Base-by-base conservation (phyloP, 2,888 invertebrate species). In the Platerodrilus igneus region DNA sequence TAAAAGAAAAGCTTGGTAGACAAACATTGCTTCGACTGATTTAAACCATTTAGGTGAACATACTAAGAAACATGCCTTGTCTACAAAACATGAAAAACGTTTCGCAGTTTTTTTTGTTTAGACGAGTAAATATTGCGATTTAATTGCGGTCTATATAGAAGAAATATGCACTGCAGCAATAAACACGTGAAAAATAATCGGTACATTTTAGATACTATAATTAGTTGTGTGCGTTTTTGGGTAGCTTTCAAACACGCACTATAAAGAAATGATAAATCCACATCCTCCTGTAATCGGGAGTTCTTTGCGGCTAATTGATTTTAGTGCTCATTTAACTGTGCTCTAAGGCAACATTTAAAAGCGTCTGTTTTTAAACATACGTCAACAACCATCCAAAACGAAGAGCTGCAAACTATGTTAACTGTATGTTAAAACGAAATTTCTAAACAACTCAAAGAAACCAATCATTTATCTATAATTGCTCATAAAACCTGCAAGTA, bases 191-290 rank as follows among this genome's bases (percentile, higher is more conserved):
- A 17, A 30, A 40, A 53, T 42, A 55, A 56, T 31, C 42, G 53
- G 33, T 31, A 50, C 14, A 37, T 51, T 17, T 41, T 58, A 41
- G 41, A 50, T 3, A 57, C 51, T 52, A 48, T 62, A 30, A 59
- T 61, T n/a, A 41, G 59, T 28, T 59, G 55, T 44, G 51, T 64
- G 10, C 50, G 56, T 31, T 61, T 60, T 52, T 63, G 58, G 51
- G 55, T 54, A 5, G 47, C 42, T 11, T 60, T 57, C 44, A 57
- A 63, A 46, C 32, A 59, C 4, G 53, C 60, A 7, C 37, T 61
- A 7, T 35, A 57, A 13, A 59, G 57, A 19, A 55, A 58, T 38
- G 53, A 57, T 41, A 57, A 60, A 52, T 50, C 44, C 9, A 42
- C 46, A 18, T 22, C 23, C n/a, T 53, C 55, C n/a, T n/a, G n/a